Conservation (phyloP, 1,140 invertebrate species). For the Asobara japonica region DNA sequence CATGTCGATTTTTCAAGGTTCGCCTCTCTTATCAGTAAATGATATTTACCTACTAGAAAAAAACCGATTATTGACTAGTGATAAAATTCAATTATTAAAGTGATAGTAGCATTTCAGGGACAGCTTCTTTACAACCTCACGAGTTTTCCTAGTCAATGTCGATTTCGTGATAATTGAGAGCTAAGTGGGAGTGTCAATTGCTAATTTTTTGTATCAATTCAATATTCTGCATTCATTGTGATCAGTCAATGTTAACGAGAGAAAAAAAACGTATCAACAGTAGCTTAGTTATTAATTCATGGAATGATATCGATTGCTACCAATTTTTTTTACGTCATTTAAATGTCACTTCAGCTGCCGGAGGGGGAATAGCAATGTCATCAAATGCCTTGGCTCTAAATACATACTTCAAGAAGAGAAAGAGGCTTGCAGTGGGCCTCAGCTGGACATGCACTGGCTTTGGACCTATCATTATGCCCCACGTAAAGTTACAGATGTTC, state of each 20-base stretch:
- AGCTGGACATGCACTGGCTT: constrained; percentile 62
- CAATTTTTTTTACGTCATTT: not conserved
- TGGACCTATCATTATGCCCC: constrained; percentile 66
- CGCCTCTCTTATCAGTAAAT: not conserved
- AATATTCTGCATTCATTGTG: not conserved
- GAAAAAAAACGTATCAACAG: not conserved
- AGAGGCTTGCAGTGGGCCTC: constrained; percentile 61
- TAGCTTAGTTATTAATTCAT: not conserved
- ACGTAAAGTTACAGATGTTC: constrained; percentile 44
- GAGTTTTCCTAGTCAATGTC: not conserved
- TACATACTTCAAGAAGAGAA: constrained; percentile 62
- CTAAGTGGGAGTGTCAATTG: not conserved
- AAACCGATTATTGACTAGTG: not conserved
- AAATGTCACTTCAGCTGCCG: constrained; percentile 64
- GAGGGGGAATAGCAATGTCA: constrained; percentile 71
- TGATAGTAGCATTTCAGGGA: not conserved
- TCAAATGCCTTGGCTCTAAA: constrained; percentile 67
- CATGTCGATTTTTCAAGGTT: constrained; percentile 61
- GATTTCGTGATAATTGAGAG: not conserved
- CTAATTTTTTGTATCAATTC: not conserved
- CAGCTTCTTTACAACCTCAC: too few relatives aligned
- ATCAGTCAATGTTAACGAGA: not conserved
- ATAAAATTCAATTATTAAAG: not conserved
- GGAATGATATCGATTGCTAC: not conserved
- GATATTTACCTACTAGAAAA: not conserved